phyloP scores from a whole-genome alignment of 1,140 invertebrate genomes.

The Luehdorfia chinensis region DNA sequence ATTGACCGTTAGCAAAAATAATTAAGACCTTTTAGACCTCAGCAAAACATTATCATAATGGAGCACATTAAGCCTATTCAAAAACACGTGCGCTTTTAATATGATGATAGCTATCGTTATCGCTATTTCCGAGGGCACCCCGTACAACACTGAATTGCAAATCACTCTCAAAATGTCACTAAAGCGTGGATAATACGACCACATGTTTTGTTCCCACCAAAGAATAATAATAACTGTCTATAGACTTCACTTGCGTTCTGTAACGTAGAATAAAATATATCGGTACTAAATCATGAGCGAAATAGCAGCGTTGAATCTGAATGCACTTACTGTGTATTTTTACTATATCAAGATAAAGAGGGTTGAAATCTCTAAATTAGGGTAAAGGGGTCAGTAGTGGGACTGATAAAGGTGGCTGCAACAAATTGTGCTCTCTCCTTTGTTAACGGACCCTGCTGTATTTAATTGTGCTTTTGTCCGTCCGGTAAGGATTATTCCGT shows the following conservation, averaged over 20 bases:
- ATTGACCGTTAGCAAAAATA: neutral
- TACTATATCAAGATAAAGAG: constrained; percentile 29
- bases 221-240: constrained; percentile 51
- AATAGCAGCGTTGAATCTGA: constrained; percentile 20
- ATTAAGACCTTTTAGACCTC: neutral
- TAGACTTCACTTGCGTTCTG: constrained; percentile 15
- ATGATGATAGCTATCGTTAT: constrained; percentile 46
- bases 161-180: constrained; percentile 68
- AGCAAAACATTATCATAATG: constrained; percentile 16
- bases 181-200: constrained; percentile 64
- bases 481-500: constrained; percentile 34
- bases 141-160: constrained; percentile 49
- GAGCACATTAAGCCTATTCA: constrained; percentile 28
- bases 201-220: constrained; percentile 68
- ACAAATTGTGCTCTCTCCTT: constrained; percentile 68
- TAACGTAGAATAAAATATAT: constrained; percentile 26
- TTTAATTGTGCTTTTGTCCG: constrained; percentile 74
- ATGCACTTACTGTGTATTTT: constrained; percentile 27
- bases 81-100: constrained; percentile 40
- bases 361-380: constrained; percentile 59
- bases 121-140: constrained; percentile 29
- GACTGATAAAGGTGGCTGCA: constrained; percentile 71
- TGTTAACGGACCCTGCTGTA: constrained; percentile 67
- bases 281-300: constrained; percentile 18
- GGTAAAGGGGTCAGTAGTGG: constrained; percentile 71